Evolutionary conservation across 2,113 vertebrate genomes (phyloP), one percentile per base, ranked within the genome.

Genomic region (Pterocles burchelli): DNA sequence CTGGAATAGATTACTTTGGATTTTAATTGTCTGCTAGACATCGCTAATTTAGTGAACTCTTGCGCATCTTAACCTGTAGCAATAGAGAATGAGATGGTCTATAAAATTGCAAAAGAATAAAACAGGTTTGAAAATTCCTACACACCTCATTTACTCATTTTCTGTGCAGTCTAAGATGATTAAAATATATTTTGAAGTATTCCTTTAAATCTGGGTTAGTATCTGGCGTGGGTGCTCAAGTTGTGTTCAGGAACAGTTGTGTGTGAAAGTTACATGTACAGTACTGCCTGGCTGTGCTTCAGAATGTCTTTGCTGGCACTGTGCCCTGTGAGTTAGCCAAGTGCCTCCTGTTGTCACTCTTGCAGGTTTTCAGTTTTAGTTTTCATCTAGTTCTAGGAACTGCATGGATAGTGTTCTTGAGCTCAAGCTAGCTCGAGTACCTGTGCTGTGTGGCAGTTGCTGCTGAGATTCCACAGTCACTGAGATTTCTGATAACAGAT

Each of bases 381-480:
- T 84, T 63, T 63, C 2, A 7, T 71, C 7, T 52, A 16, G 52
- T 65, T 85, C 20, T 43, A 28, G 46, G 19, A 73, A 55, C 33
- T 28, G 19, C 2, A 1, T 31, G n/a, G 58, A 5, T 26, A 21
- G 26, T 5, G 17, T 38, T 85, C 31, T 57, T 75, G 18, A 93
- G 61, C 45, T 88, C 19, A 7, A 18, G 1, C 33, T 29, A 19
- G 62, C 52, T 81, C 0, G 0, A 22, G 9, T 68, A 1, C 15
- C 54, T 67, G 52, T 48, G 41, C 33, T 78, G n/a, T 2, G 1
- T 19, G 54, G 11, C 76, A 41, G 49, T 59, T 16, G 4, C 54
- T 88, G 49, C 82, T 88, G 63, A 54, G 43, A 18, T 22, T 54
- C 83, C 63, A 46, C 34, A 21, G 13, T 49, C 4, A 1, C 46